phyloP scores from a whole-genome alignment of 2,113 vertebrate genomes.

The Carlito syrichta region DNA sequence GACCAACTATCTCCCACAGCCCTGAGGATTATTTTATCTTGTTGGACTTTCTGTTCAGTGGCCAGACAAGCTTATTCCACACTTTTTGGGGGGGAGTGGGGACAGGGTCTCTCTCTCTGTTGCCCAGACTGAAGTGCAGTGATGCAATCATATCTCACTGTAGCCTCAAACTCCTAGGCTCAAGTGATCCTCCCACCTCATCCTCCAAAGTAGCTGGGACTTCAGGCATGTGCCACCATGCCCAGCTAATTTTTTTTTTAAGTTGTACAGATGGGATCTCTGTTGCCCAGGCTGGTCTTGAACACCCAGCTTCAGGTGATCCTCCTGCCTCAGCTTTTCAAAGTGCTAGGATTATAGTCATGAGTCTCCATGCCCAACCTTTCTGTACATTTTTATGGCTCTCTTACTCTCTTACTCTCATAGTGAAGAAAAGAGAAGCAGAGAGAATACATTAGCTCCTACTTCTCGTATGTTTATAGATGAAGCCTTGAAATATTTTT shows the following conservation, averaged over 20 bases:
- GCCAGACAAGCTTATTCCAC: background rate
- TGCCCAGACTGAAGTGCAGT: background rate
- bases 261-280: background rate
- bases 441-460: background rate
- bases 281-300: background rate
- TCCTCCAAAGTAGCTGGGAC: background rate
- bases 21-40: background rate
- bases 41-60: background rate
- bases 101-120: background rate
- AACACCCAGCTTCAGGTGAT: background rate
- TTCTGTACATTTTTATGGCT: background rate
- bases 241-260: background rate
- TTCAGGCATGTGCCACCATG: background rate
- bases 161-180: background rate
- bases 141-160: background rate
- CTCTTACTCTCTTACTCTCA: background rate
- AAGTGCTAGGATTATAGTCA: background rate
- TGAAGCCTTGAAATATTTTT: conserved; percentile 30
- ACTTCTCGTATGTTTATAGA: background rate
- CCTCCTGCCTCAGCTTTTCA: background rate
- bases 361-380: background rate
- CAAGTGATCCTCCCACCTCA: background rate
- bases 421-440: background rate
- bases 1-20: background rate
- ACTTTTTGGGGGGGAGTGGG: too few species aligned